A percentile compares a stretch with the other conserved stretches of the same genome.
Evolutionary conservation across 2,888 invertebrate species (phyloP).

Genomic region (Drosophila longiperda): DNA sequence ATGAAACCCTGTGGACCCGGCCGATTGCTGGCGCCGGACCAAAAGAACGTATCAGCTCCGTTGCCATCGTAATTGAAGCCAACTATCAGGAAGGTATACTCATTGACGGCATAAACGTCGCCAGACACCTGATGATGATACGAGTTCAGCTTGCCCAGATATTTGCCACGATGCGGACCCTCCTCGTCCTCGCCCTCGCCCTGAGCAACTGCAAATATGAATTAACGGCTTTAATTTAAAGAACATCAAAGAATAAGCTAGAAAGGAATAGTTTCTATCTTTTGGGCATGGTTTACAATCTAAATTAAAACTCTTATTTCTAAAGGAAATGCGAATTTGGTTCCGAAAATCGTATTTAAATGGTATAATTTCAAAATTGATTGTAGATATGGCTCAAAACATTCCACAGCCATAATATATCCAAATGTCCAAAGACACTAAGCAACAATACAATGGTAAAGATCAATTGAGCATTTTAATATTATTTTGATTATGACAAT

Average conservation of each 20-base stretch:
- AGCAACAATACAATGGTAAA: not conserved
- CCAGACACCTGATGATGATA: conserved; percentile 96
- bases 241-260: not conserved
- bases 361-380: not conserved
- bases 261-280: not conserved
- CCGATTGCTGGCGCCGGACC: conserved; percentile 94
- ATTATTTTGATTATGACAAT: not conserved
- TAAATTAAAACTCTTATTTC: not conserved
- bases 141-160: conserved; percentile 93
- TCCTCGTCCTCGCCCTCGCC: conserved; percentile 88
- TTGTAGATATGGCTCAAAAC: not conserved
- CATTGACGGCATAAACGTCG: conserved; percentile 95
- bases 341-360: not conserved
- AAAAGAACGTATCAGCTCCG: conserved; percentile 96
- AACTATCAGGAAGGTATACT: conserved; percentile 91
- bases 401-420: not conserved
- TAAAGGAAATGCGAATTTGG: not conserved
- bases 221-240: conserved; percentile 4
- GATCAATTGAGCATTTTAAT: not conserved
- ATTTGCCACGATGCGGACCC: conserved; percentile 92
- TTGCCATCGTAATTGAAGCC: conserved; percentile 96
- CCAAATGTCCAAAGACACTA: not conserved
- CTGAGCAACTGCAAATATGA: conserved; percentile 48
- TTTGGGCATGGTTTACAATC: not conserved
- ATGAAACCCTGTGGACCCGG: conserved; percentile 97